Percentiles rank a stretch among this genome's conserved stretches.
phyloP scores from a whole-genome alignment of 2,888 invertebrate species.

The Alviniconcha strummeri region DNA sequence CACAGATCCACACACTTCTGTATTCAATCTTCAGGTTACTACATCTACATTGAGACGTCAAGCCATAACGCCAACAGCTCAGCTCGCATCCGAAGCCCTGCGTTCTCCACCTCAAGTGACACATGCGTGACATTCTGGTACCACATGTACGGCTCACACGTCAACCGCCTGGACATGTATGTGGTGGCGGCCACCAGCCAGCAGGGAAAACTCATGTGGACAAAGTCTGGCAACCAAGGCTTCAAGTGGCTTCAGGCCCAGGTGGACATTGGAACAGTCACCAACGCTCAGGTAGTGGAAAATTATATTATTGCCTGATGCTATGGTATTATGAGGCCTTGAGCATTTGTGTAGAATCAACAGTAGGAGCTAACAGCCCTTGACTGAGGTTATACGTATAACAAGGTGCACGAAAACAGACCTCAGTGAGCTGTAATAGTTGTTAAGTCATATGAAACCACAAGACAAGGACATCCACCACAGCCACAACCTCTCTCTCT shows the following conservation, averaged over 20 bases:
- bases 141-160: slow-evolving; percentile 69
- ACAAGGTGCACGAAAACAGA: too few relatives aligned
- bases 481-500: too few relatives aligned
- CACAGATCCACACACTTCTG: too few relatives aligned
- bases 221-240: slow-evolving; percentile 51
- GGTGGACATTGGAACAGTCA: slow-evolving; percentile 43
- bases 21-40: slow-evolving; percentile 55
- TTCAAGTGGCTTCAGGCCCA: slow-evolving; percentile 47
- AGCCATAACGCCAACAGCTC: slow-evolving; percentile 48
- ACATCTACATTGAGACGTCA: slow-evolving; percentile 65
- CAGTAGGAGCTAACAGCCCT: too few relatives aligned
- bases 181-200: slow-evolving; percentile 42
- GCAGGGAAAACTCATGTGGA: slow-evolving; percentile 38
- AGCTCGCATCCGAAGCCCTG: slow-evolving; percentile 58
- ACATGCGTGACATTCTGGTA: slow-evolving; percentile 70
- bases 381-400: too few relatives aligned
- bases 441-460: too few relatives aligned
- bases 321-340: too few relatives aligned
- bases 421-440: too few relatives aligned
- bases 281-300: slow-evolving; percentile 23
- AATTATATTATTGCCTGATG: too few relatives aligned
- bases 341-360: too few relatives aligned
- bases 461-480: too few relatives aligned
- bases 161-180: slow-evolving; percentile 60
- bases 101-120: slow-evolving; percentile 42